Conservation (phyloP, 2,113 vertebrate genomes). For the Syngnathoides biaculeatus region DNA sequence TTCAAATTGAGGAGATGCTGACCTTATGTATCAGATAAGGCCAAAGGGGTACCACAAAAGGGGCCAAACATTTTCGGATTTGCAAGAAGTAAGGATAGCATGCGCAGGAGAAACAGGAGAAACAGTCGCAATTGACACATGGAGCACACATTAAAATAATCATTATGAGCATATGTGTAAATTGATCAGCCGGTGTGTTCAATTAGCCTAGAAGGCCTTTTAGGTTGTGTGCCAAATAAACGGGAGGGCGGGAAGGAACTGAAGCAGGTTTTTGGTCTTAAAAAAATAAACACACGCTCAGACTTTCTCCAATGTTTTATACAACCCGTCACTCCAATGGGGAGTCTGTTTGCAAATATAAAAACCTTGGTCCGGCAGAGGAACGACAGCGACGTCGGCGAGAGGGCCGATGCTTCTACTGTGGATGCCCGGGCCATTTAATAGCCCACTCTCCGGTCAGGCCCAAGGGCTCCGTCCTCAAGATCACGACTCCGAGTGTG, state of each 20-base stretch:
- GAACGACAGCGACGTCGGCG: no score
- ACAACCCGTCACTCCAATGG: no score
- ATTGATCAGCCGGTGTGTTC: conserved; percentile 59
- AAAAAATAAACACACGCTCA: not conserved
- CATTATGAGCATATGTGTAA: conserved; percentile 40
- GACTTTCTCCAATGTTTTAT: not conserved
- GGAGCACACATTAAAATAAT: conserved; percentile 54
- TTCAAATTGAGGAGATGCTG: conserved; percentile 10
- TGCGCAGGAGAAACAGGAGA: conserved; percentile 55
- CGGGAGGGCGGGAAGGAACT: conserved; percentile 3
- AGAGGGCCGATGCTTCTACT: no score
- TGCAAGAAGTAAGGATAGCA: not conserved
- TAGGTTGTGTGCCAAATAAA: conserved; percentile 29
- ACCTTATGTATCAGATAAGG: conserved; percentile 21
- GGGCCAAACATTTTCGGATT: conserved; percentile 34
- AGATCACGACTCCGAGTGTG: no score
- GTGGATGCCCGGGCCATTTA: no score
- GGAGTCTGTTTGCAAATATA: no score
- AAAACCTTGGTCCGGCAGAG: no score
- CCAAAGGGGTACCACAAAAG: conserved; percentile 7
- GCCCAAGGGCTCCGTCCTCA: no score
- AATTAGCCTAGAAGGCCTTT: conserved; percentile 59
- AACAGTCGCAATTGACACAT: conserved; percentile 57
- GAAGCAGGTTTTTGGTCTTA: not conserved
- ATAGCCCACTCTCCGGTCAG: no score